Conservation (phyloP, 2,113 vertebrate genomes). For the Mobula birostris region DNA sequence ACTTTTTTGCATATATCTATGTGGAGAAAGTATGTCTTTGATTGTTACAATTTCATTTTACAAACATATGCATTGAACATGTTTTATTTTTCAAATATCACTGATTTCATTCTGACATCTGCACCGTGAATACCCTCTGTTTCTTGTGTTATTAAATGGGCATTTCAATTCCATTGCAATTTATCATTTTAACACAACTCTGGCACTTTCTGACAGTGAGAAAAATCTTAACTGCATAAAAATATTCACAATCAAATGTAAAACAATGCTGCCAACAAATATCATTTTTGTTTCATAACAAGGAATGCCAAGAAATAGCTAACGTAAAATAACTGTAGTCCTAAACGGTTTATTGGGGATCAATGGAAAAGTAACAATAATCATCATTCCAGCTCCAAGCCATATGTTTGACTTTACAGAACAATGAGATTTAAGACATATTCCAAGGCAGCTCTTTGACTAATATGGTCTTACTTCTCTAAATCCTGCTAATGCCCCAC, state of each 20-base stretch:
- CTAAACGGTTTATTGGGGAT: neutral
- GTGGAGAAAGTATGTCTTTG: no score
- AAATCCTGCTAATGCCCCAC: no score
- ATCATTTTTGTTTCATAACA: neutral
- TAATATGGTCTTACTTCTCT: neutral
- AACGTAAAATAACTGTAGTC: neutral
- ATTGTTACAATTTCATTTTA: neutral
- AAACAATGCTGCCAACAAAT: neutral
- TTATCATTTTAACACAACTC: neutral
- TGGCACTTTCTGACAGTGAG: neutral
- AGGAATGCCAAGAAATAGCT: neutral
- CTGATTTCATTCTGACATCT: neutral
- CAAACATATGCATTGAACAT: neutral
- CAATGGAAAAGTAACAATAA: neutral
- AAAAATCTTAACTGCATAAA: neutral
- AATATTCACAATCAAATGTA: neutral
- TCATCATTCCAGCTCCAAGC: neutral
- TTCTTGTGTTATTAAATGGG: neutral
- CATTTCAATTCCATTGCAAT: neutral
- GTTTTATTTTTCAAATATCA: neutral
- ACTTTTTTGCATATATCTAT: neutral
- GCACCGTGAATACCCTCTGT: neutral
- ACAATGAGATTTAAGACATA: neutral
- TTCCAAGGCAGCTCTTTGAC: neutral
- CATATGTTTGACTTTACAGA: neutral